A percentile compares a stretch with the other conserved stretches of the same genome.
These are phyloP conservation scores for Batillaria attramentaria DNA, from an alignment of 1,140 invertebrate species.

Conservation along the genomic window DNA sequence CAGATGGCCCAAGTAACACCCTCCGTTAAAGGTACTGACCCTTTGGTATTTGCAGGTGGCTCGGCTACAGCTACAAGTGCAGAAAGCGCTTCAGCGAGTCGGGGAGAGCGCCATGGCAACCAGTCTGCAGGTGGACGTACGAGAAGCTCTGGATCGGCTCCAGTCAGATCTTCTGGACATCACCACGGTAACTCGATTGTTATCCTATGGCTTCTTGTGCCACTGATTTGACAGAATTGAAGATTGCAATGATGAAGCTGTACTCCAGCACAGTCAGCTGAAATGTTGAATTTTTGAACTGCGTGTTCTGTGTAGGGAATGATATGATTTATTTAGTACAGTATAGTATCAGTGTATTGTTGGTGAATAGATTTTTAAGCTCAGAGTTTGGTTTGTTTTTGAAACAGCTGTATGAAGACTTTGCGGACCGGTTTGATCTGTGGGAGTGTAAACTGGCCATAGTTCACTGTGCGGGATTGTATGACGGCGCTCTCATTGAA, in stretches of 20 bases:
- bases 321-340: too few species aligned
- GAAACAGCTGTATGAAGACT: conserved; percentile 80
- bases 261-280: too few species aligned
- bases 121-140: conserved; percentile 36
- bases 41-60: conserved; percentile 81
- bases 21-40: too few species aligned
- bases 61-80: conserved; percentile 81
- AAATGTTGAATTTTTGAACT: too few species aligned
- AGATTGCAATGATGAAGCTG: too few species aligned
- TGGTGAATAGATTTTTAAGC: too few species aligned
- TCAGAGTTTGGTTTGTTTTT: too few species aligned
- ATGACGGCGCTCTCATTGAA: conserved; percentile 74
- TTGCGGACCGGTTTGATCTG: conserved; percentile 74
- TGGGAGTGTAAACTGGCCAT: conserved; percentile 75
- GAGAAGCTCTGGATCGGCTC: conserved; percentile 71
- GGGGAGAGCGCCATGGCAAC: conserved; percentile 16
- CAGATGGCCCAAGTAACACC: too few species aligned
- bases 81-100: conserved; percentile 77
- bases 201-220: too few species aligned
- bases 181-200: conserved; percentile 71
- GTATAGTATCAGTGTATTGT: too few species aligned
- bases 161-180: conserved; percentile 76
- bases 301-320: too few species aligned
- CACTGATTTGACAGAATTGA: too few species aligned
- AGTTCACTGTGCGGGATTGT: conserved; percentile 74